Evolutionary conservation across 2,888 invertebrate species (phyloP), one percentile per base, ranked within the genome.

Genomic region (Maniola hyperantus): DNA sequence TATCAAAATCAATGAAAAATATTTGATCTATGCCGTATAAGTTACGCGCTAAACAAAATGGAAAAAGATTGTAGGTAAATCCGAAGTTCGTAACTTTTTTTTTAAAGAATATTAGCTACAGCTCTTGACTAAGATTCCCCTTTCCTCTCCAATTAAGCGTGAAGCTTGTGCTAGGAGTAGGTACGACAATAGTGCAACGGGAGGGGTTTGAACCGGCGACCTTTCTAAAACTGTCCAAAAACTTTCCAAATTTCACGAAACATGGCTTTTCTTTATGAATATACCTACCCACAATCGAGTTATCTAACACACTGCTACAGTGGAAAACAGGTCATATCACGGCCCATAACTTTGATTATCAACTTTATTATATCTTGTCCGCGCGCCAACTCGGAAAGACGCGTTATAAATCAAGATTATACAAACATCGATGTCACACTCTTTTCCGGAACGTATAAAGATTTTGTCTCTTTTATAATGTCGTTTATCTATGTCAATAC

Each of bases 271-370:
- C 1, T 11, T 13, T 6, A 20, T 42, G 6, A n/a, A n/a, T n/a
- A n/a, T n/a, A n/a, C n/a, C n/a, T 20, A 57, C 57, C 39, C 42
- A 20, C 18, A 39, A 55, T 39, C 11, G 11, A 20, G 20, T 20
- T 39, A 57, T 57, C 39, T 39, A 39, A 57, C 11, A 18, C 11
- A 11, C 13, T 39, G 57, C 54, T 54, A 18, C 54, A 13, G 39
- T 57, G 39, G 13, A 57, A 57, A 57, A 42, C 57, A 42, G 39
- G 57, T 20, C 57, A 42, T 57, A 57, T 42, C 39, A 42, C 42
- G 20, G 57, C 39, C 20, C 57, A 42, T 57, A 57, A 42, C 39
- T 57, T 26, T 57, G 5, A 57, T 15, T 54, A 54, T 54, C 54
- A 54, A 54, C 57, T 57, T 42, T 57, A 36, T 39, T 20, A 42